Percentiles rank a stretch among this genome's conserved stretches.
phyloP scores from a whole-genome alignment of 2,888 invertebrate species.

The Cosmopolites sordidus region DNA sequence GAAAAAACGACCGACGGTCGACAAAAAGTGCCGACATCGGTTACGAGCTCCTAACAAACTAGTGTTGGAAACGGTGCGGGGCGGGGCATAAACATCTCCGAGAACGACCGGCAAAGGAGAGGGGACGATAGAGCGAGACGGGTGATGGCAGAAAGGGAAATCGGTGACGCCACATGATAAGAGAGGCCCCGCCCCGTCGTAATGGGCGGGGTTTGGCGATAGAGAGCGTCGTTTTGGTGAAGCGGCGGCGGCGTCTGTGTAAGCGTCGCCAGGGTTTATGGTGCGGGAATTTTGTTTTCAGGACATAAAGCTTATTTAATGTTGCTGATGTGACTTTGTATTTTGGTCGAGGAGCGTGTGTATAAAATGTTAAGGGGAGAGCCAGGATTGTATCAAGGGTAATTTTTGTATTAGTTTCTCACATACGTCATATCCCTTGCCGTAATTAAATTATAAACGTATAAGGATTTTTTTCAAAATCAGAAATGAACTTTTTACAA shows the following conservation, averaged over 20 bases:
- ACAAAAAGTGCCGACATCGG: conserved; percentile 23
- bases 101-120: conserved; percentile 1
- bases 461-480: too few relatives aligned
- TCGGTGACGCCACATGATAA: conserved; percentile 2
- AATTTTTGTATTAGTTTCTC: too few relatives aligned
- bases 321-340: conserved; percentile 25
- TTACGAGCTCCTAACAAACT: conserved; percentile 17
- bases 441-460: too few relatives aligned
- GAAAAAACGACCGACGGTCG: conserved; percentile 2
- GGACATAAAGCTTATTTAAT: conserved; percentile 27
- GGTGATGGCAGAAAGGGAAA: neutral
- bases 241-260: conserved; percentile 1
- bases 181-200: conserved; percentile 6
- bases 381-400: neutral
- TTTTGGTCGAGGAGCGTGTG: conserved; percentile 15
- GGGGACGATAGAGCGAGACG: conserved; percentile 6
- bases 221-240: conserved; percentile 8
- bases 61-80: conserved; percentile 13
- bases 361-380: conserved; percentile 3
- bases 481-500: too few relatives aligned
- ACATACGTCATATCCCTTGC: too few relatives aligned
- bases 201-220: conserved; percentile 5
- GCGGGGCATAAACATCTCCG: conserved; percentile 4
- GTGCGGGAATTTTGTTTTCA: conserved; percentile 24
- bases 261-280: conserved; percentile 18